Conservation (phyloP, 1,140 invertebrate genomes). For the Hyphantria cunea region DNA sequence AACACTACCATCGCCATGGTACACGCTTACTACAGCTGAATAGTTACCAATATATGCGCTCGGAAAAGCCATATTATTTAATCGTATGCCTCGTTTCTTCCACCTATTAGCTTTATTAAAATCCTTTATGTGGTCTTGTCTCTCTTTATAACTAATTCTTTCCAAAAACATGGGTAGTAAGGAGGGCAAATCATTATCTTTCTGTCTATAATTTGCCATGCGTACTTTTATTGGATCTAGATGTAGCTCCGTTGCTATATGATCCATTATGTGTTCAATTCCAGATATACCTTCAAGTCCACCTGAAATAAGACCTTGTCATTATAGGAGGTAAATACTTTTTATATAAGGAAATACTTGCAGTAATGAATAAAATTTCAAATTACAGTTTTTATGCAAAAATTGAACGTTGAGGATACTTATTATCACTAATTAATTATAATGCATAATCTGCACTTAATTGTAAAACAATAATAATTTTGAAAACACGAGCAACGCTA, state of each 20-base stretch:
- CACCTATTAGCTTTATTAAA: constrained; percentile 86
- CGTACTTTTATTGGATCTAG: constrained; percentile 86
- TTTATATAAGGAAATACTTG: no score
- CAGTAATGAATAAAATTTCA: no score
- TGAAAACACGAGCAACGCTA: no score
- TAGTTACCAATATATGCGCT: constrained; percentile 72
- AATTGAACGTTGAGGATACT: no score
- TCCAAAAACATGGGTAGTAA: constrained; percentile 38
- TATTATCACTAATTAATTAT: no score
- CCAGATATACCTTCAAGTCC: constrained; percentile 83
- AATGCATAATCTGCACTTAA: no score
- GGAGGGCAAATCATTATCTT: constrained; percentile 34
- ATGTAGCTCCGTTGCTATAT: constrained; percentile 84
- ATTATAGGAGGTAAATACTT: no score
- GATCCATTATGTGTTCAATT: constrained; percentile 89
- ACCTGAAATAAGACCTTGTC: constrained; percentile 64
- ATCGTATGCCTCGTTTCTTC: constrained; percentile 84
- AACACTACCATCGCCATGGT: constrained; percentile 86
- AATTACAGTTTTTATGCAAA: no score
- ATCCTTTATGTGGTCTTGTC: constrained; percentile 77
- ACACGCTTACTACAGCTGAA: constrained; percentile 84
- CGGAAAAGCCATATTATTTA: constrained; percentile 83
- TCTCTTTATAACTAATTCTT: constrained; percentile 77
- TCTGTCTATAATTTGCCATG: constrained; percentile 81
- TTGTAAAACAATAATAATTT: no score